Evolutionary conservation across 2,797 vertebrate species (phyloP).

Genomic region (Hydrocynus forskahlii): DNA sequence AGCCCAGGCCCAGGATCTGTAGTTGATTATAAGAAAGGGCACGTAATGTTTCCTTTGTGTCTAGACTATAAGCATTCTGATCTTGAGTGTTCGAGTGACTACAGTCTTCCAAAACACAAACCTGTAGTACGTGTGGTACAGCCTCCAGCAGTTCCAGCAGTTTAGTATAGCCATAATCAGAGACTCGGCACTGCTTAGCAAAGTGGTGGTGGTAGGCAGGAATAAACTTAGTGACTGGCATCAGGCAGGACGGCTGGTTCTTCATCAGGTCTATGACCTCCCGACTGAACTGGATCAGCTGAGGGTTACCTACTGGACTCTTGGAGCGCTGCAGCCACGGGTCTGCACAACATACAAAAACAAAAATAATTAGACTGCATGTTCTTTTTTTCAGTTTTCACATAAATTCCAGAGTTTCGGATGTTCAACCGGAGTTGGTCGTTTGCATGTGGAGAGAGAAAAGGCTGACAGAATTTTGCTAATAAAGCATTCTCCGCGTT

Average conservation of each 20-base stretch:
- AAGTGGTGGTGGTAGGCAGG: conserved; percentile 97
- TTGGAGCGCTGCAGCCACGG: conserved; percentile 94
- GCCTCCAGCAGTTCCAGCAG: conserved; percentile 95
- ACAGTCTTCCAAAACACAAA: conserved; percentile 54
- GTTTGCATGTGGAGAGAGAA: background rate
- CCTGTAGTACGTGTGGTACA: conserved; percentile 95
- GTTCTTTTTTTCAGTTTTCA: no score
- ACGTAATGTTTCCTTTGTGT: background rate
- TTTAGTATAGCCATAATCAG: conserved; percentile 95
- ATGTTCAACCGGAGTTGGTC: background rate
- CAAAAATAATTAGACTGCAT: background rate
- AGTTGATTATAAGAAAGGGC: conserved; percentile 4
- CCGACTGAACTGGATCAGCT: conserved; percentile 96
- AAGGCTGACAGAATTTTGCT: background rate
- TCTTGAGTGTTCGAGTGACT: no score
- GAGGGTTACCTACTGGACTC: conserved; percentile 95
- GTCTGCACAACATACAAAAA: conserved; percentile 72
- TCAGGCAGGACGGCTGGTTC: conserved; percentile 88
- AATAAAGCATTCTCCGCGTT: background rate
- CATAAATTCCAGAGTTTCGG: background rate
- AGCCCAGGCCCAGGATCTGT: conserved; percentile 96
- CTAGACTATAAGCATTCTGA: no score
- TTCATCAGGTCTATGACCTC: conserved; percentile 96
- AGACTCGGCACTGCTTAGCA: conserved; percentile 96
- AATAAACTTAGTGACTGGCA: conserved; percentile 93